These are phyloP conservation scores for Rhopalosiphum padi DNA, from an alignment of 1,140 invertebrate species.

Conservation along the genomic window DNA sequence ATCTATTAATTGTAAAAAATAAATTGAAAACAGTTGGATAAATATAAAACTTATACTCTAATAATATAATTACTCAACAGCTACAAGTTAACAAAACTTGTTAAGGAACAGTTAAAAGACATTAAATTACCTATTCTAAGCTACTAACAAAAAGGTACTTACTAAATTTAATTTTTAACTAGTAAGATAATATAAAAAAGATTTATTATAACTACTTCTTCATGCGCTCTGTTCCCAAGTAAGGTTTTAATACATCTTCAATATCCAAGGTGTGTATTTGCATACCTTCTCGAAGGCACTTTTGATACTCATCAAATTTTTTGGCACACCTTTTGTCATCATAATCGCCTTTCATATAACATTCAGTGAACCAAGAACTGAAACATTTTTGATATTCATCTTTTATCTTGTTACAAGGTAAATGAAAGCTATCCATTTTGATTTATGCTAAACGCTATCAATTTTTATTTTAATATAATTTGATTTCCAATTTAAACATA, in stretches of 20 bases:
- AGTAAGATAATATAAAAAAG: background rate
- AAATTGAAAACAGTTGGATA: background rate
- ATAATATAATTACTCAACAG: background rate
- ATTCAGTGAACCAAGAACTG: slow-evolving; percentile 39
- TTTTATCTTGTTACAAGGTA: slow-evolving; percentile 62
- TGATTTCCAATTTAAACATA: background rate
- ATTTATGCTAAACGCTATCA: background rate
- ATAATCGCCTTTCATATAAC: slow-evolving; percentile 53
- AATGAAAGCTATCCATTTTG: slow-evolving; percentile 31
- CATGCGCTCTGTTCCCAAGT: slow-evolving; percentile 26
- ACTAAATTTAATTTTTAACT: background rate
- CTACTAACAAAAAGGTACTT: background rate
- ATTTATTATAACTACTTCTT: background rate
- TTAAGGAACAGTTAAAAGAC: background rate
- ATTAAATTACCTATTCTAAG: background rate
- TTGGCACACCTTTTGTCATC: slow-evolving; percentile 44
- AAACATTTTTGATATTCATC: slow-evolving; percentile 50
- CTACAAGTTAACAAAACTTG: background rate
- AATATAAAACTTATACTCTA: background rate
- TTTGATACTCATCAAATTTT: slow-evolving; percentile 39
- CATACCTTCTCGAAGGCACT: slow-evolving; percentile 12
- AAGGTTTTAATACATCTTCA: slow-evolving; percentile 46
- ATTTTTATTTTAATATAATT: background rate
- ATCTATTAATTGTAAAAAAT: background rate
- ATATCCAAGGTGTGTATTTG: background rate